Base-by-base conservation (phyloP, 1,140 invertebrate species). In the Drosophila seguyi region DNA sequence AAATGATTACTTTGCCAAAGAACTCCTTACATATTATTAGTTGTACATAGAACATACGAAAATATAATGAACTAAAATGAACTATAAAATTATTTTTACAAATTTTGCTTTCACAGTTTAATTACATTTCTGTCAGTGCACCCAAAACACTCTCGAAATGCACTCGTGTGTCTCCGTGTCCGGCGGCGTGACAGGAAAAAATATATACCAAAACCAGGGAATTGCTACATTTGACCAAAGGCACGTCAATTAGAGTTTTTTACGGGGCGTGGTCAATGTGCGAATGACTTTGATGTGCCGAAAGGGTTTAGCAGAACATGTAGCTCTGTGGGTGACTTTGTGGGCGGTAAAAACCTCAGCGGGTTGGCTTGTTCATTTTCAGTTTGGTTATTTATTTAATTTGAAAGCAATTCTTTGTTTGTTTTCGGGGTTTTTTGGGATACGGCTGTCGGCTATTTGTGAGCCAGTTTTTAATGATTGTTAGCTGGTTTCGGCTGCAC, bases 211-310 rank as follows among this genome's bases (percentile, higher is more conserved):
- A 72, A 44, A 11, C 25, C 55, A 63, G 41, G 45, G 48, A 87
- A 83, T 79, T 76, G 76, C 72, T 72, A 77, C 57, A 80, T 84
- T 88, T 88, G 78, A 75, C 78, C 76, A 80, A 68, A 83, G 73
- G 86, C 76, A 84, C 72, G 84, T 88, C 84, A 87, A 87, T 87
- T 87, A 88, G 72, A 75, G 78, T 45, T 85, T 69, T 53, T 50
- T 57, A 66, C 55, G 18, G 73, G 67, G 66, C 65, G 72, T 59
- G 71, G 79, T 36, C 58, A 16, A 48, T 58, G 80, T 80, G 76
- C 55, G 67, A 84, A 80, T 72, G 80, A 83, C 58, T 83, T 76
- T 80, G 76, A 79, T 74, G 52, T 52, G 44, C 61, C 59, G 47
- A 36, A 45, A 41, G 36, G 27, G 31, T 39, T 41, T 45, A 20